These are phyloP conservation scores for Myocastor coypus DNA, from an alignment of 2,113 vertebrate genomes.

Conservation along the genomic window DNA sequence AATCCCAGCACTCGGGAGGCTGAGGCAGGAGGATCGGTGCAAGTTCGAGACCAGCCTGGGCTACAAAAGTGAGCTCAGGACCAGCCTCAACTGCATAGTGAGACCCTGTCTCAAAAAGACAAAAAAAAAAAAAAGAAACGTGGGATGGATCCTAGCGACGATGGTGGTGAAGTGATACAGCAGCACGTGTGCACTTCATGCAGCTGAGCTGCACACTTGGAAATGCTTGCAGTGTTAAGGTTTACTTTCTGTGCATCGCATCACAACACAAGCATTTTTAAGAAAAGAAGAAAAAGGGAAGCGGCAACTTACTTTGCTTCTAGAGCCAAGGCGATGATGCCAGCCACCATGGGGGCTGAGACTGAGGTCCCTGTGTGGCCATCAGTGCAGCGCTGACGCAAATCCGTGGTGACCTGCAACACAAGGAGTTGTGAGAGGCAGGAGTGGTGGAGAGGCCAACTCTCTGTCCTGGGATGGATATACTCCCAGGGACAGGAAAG, in stretches of 20 bases:
- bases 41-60: too few relatives aligned
- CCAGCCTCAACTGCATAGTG: too few relatives aligned
- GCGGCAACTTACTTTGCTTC: slow-evolving; percentile 89
- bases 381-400: slow-evolving; percentile 88
- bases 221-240: too few relatives aligned
- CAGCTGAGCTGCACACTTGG: too few relatives aligned
- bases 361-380: slow-evolving; percentile 90
- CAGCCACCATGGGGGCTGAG: slow-evolving; percentile 90
- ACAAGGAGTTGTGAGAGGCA: neutral
- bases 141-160: neutral
- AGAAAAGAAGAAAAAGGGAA: fast-evolving
- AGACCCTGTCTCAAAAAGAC: too few relatives aligned
- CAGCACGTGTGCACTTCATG: neutral
- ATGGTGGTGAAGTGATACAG: fast-evolving
- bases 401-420: slow-evolving; percentile 88
- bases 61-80: too few relatives aligned
- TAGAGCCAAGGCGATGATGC: slow-evolving; percentile 89
- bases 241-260: neutral
- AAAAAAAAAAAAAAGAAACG: too few relatives aligned
- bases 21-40: too few relatives aligned
- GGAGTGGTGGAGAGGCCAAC: neutral
- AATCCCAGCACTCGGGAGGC: too few relatives aligned
- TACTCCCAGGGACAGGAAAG: neutral
- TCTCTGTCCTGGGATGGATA: neutral
- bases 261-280: neutral